Base-by-base conservation (phyloP, 30 jellyfish, hydroid and myxozoan species). In the Aurelia sp. region DNA sequence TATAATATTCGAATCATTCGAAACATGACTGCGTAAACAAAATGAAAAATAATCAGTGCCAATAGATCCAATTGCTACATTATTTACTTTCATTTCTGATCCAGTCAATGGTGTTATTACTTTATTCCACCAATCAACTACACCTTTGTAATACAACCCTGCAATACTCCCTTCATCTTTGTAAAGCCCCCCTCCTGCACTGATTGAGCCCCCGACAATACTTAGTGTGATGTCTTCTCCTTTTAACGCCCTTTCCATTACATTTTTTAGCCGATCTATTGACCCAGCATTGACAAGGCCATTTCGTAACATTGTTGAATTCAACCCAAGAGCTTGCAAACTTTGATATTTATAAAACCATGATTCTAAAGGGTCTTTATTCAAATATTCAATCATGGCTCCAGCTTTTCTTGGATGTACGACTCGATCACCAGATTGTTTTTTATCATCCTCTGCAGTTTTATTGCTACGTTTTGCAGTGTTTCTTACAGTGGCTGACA, bases 101-200 rank as follows among this genome's bases (percentile, higher is more conserved):
- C 99, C 99, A 4, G 99, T 95, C 21, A 95, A 65, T 0, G 99
- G 99, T 15, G 96, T 89, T 47, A 95, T 95, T 68, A 79, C 92
- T 73, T 86, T 89, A 77, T 89, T 89, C 99, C 99, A 95, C 99
- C 99, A 95, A 75, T 95, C 99, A 16, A 86, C 99, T 5, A 95
- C 81, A 13, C 97, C 99, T 66, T 95, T 95, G 71, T 95, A 95
- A 86, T 89, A 95, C 66, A 95, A 77, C 33, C 99, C 99, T 23
- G 87, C 99, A 13, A 95, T 95, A 63, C 74, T 95, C 15, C 97
- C 97, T 21, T 97, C 84, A 48, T 95, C 99, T 76, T 95, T 95
- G 74, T 95, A 95, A 63, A 95, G 67, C 15, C 99, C 99, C 41
- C 99, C 99, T 48, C 99, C 99, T 33, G 99, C 99, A 69, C 99